Evolutionary conservation across 1,140 invertebrate species (phyloP), one percentile per base, ranked within the genome.

Genomic region (Littorina saxatilis): DNA sequence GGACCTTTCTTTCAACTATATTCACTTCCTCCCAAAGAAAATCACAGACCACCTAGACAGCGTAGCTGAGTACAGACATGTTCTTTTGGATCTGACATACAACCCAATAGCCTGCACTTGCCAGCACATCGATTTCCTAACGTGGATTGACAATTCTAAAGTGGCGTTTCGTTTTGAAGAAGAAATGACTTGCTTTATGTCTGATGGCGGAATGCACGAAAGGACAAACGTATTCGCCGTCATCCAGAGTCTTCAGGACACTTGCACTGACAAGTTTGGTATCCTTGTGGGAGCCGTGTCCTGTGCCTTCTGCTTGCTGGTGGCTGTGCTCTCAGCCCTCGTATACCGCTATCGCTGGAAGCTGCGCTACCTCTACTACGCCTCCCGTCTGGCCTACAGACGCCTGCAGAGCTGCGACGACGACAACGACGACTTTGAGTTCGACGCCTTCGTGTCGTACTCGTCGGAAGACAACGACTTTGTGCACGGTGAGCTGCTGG

Each of bases 21-120:
- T 87, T 11, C 61, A 13, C 32, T 80, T 27, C 32, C 29, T 85
- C 1, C 32, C 66, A 4, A 29, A 15, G 35, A 27, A 2, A 27
- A 73, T 40, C 0, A 80, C 43, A 32, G 40, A 61, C 17, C 78
- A 55, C n/a, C 27, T 83, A 4, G 58, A 81, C n/a, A 63, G n/a
- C 27, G n/a, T n/a, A n/a, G n/a, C n/a, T n/a, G n/a, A n/a, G n/a
- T n/a, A n/a, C n/a, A n/a, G n/a, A 63, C 70, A 79, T 17, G 35
- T 87, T 17, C 58, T 9, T 2, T 72, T 86, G 1, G 55, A 82
- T 55, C 23, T 88, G 23, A 73, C 40, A 29, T 50, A 37, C 32
- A 83, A 82, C 63, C 50, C 61, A 5, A 66, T 88, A 27, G 15
- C 35, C 11, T 88, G 87, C 50, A 82, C 72, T 2, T 88, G 85